Base-by-base conservation (phyloP, 2,888 invertebrate genomes). In the Parnassius glacialis region DNA sequence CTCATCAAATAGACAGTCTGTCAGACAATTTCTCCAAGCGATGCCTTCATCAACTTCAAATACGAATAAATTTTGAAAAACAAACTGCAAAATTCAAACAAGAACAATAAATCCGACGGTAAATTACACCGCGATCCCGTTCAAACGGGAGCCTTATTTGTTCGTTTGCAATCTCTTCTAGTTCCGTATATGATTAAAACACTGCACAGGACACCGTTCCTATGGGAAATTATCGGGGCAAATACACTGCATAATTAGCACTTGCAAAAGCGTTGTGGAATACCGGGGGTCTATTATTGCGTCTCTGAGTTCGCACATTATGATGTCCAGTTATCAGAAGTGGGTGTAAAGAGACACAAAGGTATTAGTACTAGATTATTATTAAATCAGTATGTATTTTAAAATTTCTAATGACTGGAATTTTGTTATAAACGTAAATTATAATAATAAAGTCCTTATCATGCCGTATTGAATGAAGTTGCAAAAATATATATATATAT, bases 191-290 rank as follows among this genome's bases (percentile, higher is more conserved):
- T 90, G 89, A 91, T 90, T 90, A 90, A 90, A 90, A 86, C 85
- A 79, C 76, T 84, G 89, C 85, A 85, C 76, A 83, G 87, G 85
- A 86, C 81, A 79, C 74, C 70, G 68, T 67, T 80, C 91, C 90
- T 80, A 67, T 71, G 90, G 92, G 92, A 92, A 92, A 92, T 91
- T 90, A 90, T 83, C 76, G 81, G 74, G 74, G 80, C 81, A 84
- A 81, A 84, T 84, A 84, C 85, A 85, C 78, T 80, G 90, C 84
- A 90, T 92, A 92, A 92, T 92, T 92, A 92, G 91, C 85, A 80
- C 74, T 75, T 71, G 79, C 80, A 80, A 81, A 83, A 81, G 83
- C 77, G 71, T 73, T 70, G 70, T 68, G 70, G 73, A 71, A 74
- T 66, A 75, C 76, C 71, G 72, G 62, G 64, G 64, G 64, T 67